Conservation (phyloP, 1,140 invertebrate genomes). For the Odontomachus brunneus region DNA sequence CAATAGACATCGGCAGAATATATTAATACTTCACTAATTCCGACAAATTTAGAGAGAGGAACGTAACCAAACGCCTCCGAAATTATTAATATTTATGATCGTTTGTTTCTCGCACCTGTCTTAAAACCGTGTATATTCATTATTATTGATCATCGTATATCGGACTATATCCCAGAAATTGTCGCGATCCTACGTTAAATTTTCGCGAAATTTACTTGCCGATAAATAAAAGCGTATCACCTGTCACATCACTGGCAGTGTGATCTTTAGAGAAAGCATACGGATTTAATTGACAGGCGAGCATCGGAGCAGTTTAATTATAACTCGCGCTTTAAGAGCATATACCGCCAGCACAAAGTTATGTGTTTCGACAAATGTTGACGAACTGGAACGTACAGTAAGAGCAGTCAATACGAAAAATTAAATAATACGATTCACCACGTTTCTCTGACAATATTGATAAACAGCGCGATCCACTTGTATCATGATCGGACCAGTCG, state of each 20-base stretch:
- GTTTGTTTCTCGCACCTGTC: not conserved
- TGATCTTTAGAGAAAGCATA: conserved; percentile 46
- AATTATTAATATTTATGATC: conserved; percentile 10
- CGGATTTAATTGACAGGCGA: conserved; percentile 59
- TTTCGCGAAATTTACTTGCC: conserved; percentile 49
- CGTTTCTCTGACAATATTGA: conserved; percentile 42
- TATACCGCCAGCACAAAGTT: conserved; percentile 22
- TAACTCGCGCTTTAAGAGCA: conserved; percentile 32
- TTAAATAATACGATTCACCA: conserved; percentile 33
- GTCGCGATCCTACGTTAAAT: conserved; percentile 31
- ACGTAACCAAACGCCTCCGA: not conserved
- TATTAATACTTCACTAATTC: conserved; percentile 15
- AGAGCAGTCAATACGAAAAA: conserved; percentile 35
- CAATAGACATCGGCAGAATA: not conserved
- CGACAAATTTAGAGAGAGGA: not conserved
- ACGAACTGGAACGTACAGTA: conserved; percentile 21
- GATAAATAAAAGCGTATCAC: conserved; percentile 55
- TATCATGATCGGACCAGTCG: conserved; percentile 30
- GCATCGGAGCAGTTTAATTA: conserved; percentile 49
- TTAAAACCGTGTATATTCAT: conserved; percentile 1
- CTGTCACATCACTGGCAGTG: conserved; percentile 40
- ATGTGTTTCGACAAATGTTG: conserved; percentile 40
- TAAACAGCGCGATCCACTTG: conserved; percentile 25
- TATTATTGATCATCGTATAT: conserved; percentile 2
- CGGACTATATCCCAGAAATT: conserved; percentile 1